phyloP scores from a whole-genome alignment of 2,797 vertebrate genomes.

The Aselliscus stoliczkanus region DNA sequence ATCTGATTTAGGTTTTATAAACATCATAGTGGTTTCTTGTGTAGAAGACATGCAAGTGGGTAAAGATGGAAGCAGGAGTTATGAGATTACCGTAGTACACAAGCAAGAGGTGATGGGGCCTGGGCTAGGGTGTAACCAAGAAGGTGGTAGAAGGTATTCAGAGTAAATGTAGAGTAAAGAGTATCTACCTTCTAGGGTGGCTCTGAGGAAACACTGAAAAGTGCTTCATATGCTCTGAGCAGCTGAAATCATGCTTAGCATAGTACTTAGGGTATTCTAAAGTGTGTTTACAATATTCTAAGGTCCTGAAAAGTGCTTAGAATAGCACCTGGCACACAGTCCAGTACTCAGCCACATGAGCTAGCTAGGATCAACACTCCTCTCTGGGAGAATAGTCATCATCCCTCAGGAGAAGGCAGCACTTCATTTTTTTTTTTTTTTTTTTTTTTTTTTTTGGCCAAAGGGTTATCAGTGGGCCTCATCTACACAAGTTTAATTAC shows the following conservation, averaged over 20 bases:
- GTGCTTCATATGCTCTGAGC: not conserved
- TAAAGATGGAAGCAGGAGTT: not conserved
- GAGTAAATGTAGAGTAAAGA: not conserved
- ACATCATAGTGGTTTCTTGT: not conserved
- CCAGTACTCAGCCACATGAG: not conserved
- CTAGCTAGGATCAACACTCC: not conserved
- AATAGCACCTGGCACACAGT: not conserved
- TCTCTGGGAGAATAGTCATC: not conserved
- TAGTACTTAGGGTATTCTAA: not conserved
- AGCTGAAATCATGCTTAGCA: not conserved
- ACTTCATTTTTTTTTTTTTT: not conserved
- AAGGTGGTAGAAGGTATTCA: not conserved
- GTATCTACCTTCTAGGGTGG: not conserved
- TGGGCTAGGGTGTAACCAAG: not conserved
- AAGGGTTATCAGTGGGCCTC: not conserved
- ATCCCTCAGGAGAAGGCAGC: not conserved
- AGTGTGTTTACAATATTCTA: not conserved
- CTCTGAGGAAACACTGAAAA: not conserved
- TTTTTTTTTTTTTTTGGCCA: no score
- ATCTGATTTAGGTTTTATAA: not conserved
- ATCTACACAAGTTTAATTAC: not conserved
- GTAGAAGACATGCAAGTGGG: not conserved
- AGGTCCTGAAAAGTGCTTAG: not conserved
- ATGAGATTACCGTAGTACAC: not conserved
- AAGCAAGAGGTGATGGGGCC: not conserved